These are phyloP conservation scores for Epizoanthus fatuus DNA, from an alignment of 92 coral and sea anemone genomes.

Conservation along the genomic window DNA sequence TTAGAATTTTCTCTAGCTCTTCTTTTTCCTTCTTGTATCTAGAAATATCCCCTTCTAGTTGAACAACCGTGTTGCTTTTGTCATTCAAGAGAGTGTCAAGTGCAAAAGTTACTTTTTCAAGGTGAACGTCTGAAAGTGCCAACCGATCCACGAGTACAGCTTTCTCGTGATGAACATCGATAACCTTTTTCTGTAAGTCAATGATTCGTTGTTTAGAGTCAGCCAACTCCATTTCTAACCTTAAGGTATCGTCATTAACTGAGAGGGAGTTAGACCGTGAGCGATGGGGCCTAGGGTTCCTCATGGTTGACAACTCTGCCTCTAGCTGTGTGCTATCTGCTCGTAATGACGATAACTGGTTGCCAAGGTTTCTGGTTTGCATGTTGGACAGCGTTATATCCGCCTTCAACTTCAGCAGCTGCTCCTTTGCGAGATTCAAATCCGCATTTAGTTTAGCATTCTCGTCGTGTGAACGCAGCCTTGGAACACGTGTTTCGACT, in stretches of 20 bases:
- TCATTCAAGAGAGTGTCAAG: conserved; percentile 31
- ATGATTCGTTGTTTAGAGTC: conserved; percentile 84
- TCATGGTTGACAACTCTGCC: conserved; percentile 83
- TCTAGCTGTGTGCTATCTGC: conserved; percentile 91
- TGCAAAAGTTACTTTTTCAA: conserved; percentile 31
- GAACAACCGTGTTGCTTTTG: conserved; percentile 26
- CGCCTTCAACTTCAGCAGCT: conserved; percentile 89
- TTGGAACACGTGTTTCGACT: background rate
- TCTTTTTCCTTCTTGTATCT: conserved; percentile 32
- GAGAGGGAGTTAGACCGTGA: conserved; percentile 54
- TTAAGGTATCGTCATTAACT: conserved; percentile 60
- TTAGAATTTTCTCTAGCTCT: conserved; percentile 21
- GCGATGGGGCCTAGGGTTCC: conserved; percentile 57
- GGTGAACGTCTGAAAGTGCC: conserved; percentile 38
- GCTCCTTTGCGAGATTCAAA: conserved; percentile 88
- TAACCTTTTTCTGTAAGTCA: conserved; percentile 82
- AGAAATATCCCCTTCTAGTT: conserved; percentile 25
- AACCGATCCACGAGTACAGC: conserved; percentile 35
- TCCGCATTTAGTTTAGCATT: conserved; percentile 88
- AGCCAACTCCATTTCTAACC: conserved; percentile 86
- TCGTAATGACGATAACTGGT: conserved; percentile 83
- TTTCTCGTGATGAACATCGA: conserved; percentile 82
- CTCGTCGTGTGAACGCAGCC: conserved; percentile 51
- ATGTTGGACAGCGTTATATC: conserved; percentile 85
- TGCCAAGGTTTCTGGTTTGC: conserved; percentile 85